Evolutionary conservation across 2,797 vertebrate species (phyloP), one percentile per base, ranked within the genome.

Genomic region (Hypotaenidia philippensis): DNA sequence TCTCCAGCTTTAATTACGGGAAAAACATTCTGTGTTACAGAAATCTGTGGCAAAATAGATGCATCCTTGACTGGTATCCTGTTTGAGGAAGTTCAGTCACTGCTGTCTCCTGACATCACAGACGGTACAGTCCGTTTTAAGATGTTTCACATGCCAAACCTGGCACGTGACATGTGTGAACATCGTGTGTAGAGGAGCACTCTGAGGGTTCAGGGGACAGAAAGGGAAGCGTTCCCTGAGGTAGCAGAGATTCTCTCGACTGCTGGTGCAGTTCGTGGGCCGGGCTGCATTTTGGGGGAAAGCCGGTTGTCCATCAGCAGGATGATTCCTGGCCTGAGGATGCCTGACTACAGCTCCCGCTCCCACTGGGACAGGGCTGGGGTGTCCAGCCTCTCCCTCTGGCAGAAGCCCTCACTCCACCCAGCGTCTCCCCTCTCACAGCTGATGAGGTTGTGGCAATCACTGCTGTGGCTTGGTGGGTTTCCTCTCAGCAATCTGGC

Each of bases 1-100:
- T 65, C 83, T 93, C 74, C 83, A 94, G 40, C 72, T 95, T 95
- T 91, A 95, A 93, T 94, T 94, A 95, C 76, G 81, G 85, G 81
- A 80, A 83, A 95, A 95, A 78, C 57, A 69, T 88, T 94, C 79
- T 90, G 47, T 45, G 89, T 92, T 83, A 52, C 63, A 86, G 83
- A 95, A 94, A 79, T 69, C 40, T 61, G 31, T 83, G 49, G 76
- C 72, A 90, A 96, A 95, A 91, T 82, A 94, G 56, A 86, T 72
- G 47, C 34, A 78, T 81, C 59, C 66, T 96, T 95, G 76, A 79
- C 61, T 96, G 69, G 52, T 80, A 76, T 71, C 75, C 75, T 83
- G 57, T 90, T 78, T 77, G 78, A 75, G 60, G 75, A 88, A 69
- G 52, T 72, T 88, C 44, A 64, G 68, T 82, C 50, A 82, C 70